Conservation (phyloP, 2,113 vertebrate species). For the Tauraco erythrolophus region DNA sequence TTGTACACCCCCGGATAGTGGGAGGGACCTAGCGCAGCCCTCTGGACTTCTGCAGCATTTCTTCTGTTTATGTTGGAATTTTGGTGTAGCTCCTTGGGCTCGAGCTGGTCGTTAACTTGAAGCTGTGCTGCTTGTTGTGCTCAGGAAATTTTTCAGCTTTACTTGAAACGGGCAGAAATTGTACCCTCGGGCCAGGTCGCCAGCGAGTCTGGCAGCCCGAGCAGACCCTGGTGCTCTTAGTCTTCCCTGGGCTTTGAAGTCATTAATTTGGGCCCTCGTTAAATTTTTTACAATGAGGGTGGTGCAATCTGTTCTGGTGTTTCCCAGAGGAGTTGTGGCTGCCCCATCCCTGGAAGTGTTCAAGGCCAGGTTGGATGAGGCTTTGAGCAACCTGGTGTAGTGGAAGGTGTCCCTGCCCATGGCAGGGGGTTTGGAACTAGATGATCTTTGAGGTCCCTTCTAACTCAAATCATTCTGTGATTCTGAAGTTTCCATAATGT, state of each 20-base stretch:
- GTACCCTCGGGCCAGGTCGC: neutral
- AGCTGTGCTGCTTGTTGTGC: fast-evolving
- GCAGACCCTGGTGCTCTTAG: fast-evolving
- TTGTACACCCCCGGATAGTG: fast-evolving
- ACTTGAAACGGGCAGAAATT: neutral
- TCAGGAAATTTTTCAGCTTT: neutral
- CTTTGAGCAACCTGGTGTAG: too few relatives aligned
- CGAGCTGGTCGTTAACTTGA: neutral
- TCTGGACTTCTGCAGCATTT: neutral
- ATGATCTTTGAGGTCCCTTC: too few relatives aligned
- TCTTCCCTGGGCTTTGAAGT: neutral
- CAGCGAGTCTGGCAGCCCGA: fast-evolving
- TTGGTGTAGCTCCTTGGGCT: neutral
- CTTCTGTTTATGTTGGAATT: neutral
- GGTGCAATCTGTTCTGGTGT: too few relatives aligned
- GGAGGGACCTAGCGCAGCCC: neutral
- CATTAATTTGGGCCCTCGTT: fast-evolving
- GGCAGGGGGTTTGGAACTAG: too few relatives aligned
- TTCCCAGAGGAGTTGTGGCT: too few relatives aligned
- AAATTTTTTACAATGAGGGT: neutral
- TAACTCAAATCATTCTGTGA: too few relatives aligned
- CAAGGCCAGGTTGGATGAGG: too few relatives aligned
- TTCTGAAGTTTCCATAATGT: neutral
- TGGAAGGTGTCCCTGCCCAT: too few relatives aligned
- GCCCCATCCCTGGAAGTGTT: too few relatives aligned